Percentiles rank a stretch among this genome's conserved stretches.
These are phyloP conservation scores for Chrysochloris asiatica DNA, from an alignment of 2,113 vertebrate genomes.

Conservation along the genomic window DNA sequence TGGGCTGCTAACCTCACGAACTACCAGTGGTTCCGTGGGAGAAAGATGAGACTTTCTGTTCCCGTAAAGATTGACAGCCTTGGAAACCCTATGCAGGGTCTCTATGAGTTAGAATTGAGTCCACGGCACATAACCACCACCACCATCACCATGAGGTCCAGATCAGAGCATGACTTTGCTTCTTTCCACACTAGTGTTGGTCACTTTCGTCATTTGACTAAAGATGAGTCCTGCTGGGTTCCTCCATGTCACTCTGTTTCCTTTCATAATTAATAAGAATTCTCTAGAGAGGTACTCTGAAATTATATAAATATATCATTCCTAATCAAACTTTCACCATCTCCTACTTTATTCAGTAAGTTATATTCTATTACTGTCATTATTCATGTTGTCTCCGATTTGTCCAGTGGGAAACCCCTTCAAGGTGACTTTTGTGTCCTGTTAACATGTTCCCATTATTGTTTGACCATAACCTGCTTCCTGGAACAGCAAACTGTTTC, in stretches of 20 bases:
- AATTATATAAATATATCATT: not conserved
- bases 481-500: no score
- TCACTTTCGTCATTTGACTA: not conserved
- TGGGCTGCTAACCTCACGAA: no score
- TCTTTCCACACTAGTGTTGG: not conserved
- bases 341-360: no score
- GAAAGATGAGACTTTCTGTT: no score
- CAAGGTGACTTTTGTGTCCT: not conserved
- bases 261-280: not conserved
- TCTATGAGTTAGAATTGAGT: no score
- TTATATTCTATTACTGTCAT: not conserved
- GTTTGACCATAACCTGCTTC: conserved; percentile 20
- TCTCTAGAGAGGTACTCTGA: not conserved
- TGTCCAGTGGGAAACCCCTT: not conserved
- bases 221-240: not conserved
- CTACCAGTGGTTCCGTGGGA: no score
- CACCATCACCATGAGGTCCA: no score
- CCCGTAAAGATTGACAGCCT: no score
- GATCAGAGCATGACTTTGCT: not conserved
- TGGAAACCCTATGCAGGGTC: no score
- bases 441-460: not conserved
- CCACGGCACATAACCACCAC: no score
- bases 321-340: not conserved
- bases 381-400: not conserved
- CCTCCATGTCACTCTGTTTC: not conserved